Base-by-base conservation (phyloP, 2,888 invertebrate genomes). In the Reticulitermes lucifugus region DNA sequence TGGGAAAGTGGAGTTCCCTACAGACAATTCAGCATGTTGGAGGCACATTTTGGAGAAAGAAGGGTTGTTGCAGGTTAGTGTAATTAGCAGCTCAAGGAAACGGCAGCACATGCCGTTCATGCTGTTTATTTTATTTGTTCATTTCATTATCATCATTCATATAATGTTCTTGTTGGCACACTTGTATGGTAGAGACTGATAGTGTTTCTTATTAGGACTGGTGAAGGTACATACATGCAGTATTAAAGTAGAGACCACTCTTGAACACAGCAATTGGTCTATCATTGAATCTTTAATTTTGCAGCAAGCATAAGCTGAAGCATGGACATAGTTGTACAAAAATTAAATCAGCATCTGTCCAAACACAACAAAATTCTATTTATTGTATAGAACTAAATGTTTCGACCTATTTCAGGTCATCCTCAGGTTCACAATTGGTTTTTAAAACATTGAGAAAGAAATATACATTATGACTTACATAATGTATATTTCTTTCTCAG, bases 21-120 rank as follows among this genome's bases (percentile, higher is more conserved):
- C 77, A 79, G 83, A 86, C 51, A 87, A 82, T 85, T 79, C 87
- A 86, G 86, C 86, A 87, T 87, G 87, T 87, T 86, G 86, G 86
- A 86, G 86, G 70, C 83, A 85, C 79, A 83, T 87, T 79, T 79
- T 85, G 73, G 87, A 86, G 79, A 87, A 87, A 82, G 87, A 87
- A 71, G 85, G 85, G 29, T 84, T 87, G 83, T 70, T 86, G 51
- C 85, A 87, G 87, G 87, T 87, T 71, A 86, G 87, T 85, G 35
- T 51, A 12, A 51, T 65, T 65, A 25, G 65, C n/a, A 65, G 65
- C 65, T 65, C 18, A 18, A 9, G n/a, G n/a, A 14, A 25, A 65
- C 7, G 6, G 55, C 51, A 43, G 83, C 29, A 21, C 35, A n/a
- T 46, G 71, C 83, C 51, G 65, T 81, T 41, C 21, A 14, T 46